Base-by-base conservation (phyloP, 2,113 vertebrate genomes). In the Sylvietta virens region DNA sequence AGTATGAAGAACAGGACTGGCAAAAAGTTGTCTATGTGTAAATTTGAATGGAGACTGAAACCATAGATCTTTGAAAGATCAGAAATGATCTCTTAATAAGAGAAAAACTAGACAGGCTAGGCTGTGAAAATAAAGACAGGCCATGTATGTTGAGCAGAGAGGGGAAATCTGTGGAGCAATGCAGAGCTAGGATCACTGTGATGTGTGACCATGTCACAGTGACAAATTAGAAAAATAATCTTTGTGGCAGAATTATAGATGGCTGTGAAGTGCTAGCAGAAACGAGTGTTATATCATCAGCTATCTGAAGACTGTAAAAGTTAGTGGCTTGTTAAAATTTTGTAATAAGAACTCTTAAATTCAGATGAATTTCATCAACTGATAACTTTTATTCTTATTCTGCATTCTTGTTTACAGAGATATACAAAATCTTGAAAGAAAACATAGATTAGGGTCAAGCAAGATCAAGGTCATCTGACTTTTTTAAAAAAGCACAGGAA, bases 201-300 rank as follows among this genome's bases (percentile, higher is more conserved):
- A 87, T 13, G 0, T 95, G 74, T 76, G 78, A 87, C 54, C 28
- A 33, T 77, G 74, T 86, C 95, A 82, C 54, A 85, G 70, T 94
- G 90, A 94, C 85, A 86, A 58, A 95, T 94, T 82, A 82, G 79
- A 70, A 94, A 93, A 90, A 94, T 92, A 95, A 96, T 92, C 66
- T 92, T 80, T 82, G 65, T 93, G 92, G 37, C 85, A 93, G 88
- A 85, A 88, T 94, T 93, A 88, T 77, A 86, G 86, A 72, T 76
- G 53, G 31, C 73, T 89, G 3, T 86, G 85, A 95, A 95, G 45
- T 64, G 26, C 67, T 57, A 54, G 78, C 62, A 87, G 87, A 91
- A 76, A 76, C 76, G 67, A 76, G 18, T 82, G 57, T 72, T 81
- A 37, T 67, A 79, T 85, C 57, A 66, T 81, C 54, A 94, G 81